phyloP scores from a whole-genome alignment of 2,888 invertebrate genomes.

The Malacosoma neustria region DNA sequence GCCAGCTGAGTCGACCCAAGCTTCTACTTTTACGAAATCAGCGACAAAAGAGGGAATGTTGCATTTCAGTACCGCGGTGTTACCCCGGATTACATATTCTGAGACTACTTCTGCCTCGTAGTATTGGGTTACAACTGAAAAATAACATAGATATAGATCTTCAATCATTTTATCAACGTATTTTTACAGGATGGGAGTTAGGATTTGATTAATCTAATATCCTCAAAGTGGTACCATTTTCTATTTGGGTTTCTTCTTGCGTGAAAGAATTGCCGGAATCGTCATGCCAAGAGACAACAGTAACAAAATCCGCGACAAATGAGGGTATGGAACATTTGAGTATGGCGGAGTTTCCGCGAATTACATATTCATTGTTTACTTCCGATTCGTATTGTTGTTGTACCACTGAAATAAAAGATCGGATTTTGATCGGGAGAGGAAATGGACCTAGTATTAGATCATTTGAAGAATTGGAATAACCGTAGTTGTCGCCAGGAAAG shows the following conservation, averaged over 20 bases:
- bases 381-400: conserved; percentile 93
- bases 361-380: conserved; percentile 93
- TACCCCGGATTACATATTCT: conserved; percentile 91
- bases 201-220: conserved; percentile 1
- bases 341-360: conserved; percentile 91
- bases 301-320: conserved; percentile 94
- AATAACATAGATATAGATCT: neutral
- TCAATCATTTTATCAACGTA: conserved; percentile 7
- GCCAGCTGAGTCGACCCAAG: conserved; percentile 82
- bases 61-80: conserved; percentile 90
- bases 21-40: conserved; percentile 92
- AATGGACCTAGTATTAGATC: conserved; percentile 1
- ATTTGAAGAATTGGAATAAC: conserved; percentile 42
- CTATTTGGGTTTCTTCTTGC: conserved; percentile 40
- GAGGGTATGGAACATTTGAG: conserved; percentile 93
- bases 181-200: conserved; percentile 5
- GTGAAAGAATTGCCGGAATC: conserved; percentile 78
- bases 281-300: conserved; percentile 90
- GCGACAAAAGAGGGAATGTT: conserved; percentile 93
- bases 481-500: conserved; percentile 77
- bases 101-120: conserved; percentile 93
- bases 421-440: conserved; percentile 7
- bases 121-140: conserved; percentile 90
- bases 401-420: conserved; percentile 79
- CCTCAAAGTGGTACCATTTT: conserved; percentile 38